phyloP scores from a whole-genome alignment of 1,140 invertebrate species.

The Drosophila auraria region DNA sequence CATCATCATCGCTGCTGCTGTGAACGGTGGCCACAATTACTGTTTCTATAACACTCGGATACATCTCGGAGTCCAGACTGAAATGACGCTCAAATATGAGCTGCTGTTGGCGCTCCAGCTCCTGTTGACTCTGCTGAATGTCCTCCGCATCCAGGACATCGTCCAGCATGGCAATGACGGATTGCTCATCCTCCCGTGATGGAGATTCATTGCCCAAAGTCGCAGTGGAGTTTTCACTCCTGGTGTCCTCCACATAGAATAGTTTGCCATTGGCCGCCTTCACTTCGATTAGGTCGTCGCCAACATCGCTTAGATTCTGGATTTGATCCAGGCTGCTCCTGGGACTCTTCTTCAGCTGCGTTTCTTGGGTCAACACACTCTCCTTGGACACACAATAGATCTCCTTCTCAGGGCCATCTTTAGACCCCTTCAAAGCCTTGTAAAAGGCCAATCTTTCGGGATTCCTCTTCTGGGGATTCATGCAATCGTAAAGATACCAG shows the following conservation, averaged over 20 bases:
- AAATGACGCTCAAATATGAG: constrained; percentile 68
- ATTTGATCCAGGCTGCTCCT: constrained; percentile 71
- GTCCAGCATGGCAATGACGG: constrained; percentile 78
- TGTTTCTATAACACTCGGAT: constrained; percentile 76
- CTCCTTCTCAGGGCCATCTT: neutral
- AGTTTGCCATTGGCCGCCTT: constrained; percentile 76
- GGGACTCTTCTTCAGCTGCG: constrained; percentile 47
- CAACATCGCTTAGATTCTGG: constrained; percentile 69
- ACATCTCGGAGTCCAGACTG: constrained; percentile 75
- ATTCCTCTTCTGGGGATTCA: constrained; percentile 66
- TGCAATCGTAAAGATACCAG: constrained; percentile 77
- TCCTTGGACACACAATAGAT: constrained; percentile 49
- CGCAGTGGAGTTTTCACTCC: constrained; percentile 54
- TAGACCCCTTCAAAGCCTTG: constrained; percentile 38
- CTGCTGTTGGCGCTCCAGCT: constrained; percentile 40
- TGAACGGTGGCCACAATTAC: constrained; percentile 81
- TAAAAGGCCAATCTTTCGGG: constrained; percentile 61
- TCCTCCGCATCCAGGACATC: constrained; percentile 79
- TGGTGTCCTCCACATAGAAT: constrained; percentile 76
- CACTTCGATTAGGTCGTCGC: constrained; percentile 67
- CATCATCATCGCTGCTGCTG: constrained; percentile 70
- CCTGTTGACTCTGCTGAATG: constrained; percentile 36
- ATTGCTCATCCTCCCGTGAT: constrained; percentile 65
- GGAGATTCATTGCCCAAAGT: constrained; percentile 31
- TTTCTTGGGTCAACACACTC: constrained; percentile 50